Evolutionary conservation across 2,888 invertebrate species (phyloP).

Genomic region (Dicycla oo): DNA sequence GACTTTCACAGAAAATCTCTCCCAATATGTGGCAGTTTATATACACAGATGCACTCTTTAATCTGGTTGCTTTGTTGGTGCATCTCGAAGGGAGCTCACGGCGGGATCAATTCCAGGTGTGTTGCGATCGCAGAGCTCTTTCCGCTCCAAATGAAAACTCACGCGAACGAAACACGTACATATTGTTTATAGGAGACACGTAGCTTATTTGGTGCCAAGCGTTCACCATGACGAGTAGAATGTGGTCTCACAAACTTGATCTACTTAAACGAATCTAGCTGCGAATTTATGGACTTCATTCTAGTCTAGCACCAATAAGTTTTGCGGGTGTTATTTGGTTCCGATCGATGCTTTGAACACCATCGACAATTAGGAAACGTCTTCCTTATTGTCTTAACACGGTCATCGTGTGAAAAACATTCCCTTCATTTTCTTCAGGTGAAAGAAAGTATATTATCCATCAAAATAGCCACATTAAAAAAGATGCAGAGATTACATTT

Average conservation of each 20-base stretch:
- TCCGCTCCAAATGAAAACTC: constrained; percentile 59
- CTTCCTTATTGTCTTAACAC: neutral
- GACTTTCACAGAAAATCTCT: constrained; percentile 32
- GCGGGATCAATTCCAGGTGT: constrained; percentile 54
- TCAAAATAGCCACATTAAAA: neutral
- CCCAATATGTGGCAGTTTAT: constrained; percentile 31
- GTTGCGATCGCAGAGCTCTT: constrained; percentile 35
- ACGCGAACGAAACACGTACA: constrained; percentile 57
- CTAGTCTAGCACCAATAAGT: neutral
- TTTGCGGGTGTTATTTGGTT: constrained; percentile 6
- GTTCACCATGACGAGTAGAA: constrained; percentile 43
- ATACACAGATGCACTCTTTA: constrained; percentile 43
- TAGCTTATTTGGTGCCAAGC: constrained; percentile 52
- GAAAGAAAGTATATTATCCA: constrained; percentile 1
- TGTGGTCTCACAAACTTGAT: constrained; percentile 31
- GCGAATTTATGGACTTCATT: constrained; percentile 21
- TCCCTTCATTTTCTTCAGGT: constrained; percentile 8
- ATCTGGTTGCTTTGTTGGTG: constrained; percentile 42
- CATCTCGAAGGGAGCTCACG: constrained; percentile 54
- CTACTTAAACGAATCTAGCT: constrained; percentile 22
- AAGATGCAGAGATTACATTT: constrained; percentile 16
- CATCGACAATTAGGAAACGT: neutral
- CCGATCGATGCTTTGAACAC: neutral
- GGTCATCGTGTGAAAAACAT: neutral
- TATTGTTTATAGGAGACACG: constrained; percentile 59